Base-by-base conservation (phyloP, 2,113 vertebrate genomes). In the Hymenochirus boettgeri region DNA sequence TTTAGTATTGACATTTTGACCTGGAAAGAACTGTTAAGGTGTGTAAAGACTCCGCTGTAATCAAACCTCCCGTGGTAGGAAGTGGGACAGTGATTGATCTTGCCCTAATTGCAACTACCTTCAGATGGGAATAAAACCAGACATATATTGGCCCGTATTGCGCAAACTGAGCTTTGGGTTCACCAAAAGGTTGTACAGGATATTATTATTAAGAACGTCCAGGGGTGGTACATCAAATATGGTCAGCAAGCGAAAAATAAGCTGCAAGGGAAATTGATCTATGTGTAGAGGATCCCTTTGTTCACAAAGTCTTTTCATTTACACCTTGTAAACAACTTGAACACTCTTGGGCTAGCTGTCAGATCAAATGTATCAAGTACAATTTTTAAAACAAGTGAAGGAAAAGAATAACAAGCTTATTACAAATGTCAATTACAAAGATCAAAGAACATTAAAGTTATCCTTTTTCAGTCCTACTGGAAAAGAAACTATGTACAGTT, bases 271-370 rank as follows among this genome's bases (percentile, higher is more conserved):
- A 80, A 76, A 76, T 80, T 73, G 76, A 57, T 57, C 51, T 47
- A 12, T 39, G 62, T 75, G 70, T 70, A 24, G 1, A 0, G n/a
- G 70, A 79, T 74, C 55, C 61, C 57, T 74, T 69, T 76, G 73
- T 79, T 71, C 73, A 70, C 76, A 74, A 76, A 81, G 81, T 74
- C 73, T 76, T 76, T 77, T 83, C 79, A 79, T 80, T 79, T 74
- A 76, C 77, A 83, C 77, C 74, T 81, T 75, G 13, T 29, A 71
- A 77, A 72, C 76, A 69, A 7, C 77, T 64, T 69, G 77, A 77
- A 81, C 79, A 80, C 75, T 70, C 76, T 59, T 55, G 51, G 50
- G 73, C 77, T 74, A 76, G 70, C 71, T 81, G 81, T 83, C 81
- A 77, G 73, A 75, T 77, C 74, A 71, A 69, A 80, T 83, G 72